Evolutionary conservation across 2,113 vertebrate genomes (phyloP).

Genomic region (Planiliza haematocheilus): DNA sequence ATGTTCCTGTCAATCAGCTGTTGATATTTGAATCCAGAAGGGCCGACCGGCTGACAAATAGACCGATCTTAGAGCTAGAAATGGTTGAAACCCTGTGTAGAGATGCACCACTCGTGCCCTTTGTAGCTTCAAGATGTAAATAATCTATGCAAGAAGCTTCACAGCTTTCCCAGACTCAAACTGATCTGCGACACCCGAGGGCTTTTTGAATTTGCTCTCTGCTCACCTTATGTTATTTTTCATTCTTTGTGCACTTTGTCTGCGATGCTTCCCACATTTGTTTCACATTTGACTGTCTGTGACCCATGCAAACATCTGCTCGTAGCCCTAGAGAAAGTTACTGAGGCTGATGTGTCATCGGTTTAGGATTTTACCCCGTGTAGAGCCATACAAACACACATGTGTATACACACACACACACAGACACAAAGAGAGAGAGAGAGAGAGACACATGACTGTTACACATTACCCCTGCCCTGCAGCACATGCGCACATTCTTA

Average conservation of each 20-base stretch:
- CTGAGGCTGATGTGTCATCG: conserved; percentile 49
- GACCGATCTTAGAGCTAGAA: not conserved
- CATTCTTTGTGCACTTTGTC: not conserved
- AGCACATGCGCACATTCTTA: conserved; percentile 14
- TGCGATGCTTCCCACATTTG: conserved; percentile 72
- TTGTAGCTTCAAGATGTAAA: conserved; percentile 27
- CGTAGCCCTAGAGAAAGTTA: conserved; percentile 84
- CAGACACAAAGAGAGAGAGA: no score
- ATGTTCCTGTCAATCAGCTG: not conserved
- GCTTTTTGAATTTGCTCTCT: not conserved
- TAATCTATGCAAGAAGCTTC: conserved; percentile 11
- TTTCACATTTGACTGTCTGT: conserved; percentile 90
- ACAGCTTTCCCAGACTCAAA: conserved; percentile 6
- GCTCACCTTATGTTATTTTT: conserved; percentile 7
- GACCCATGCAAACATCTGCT: conserved; percentile 88
- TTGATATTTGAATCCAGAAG: not conserved
- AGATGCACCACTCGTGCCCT: not conserved
- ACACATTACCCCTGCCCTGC: conserved; percentile 38
- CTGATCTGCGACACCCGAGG: not conserved
- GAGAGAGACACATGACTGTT: conserved; percentile 28
- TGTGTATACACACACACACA: conserved; percentile 20
- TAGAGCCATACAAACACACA: conserved; percentile 30
- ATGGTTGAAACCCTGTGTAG: not conserved
- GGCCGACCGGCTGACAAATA: not conserved
- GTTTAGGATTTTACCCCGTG: conserved; percentile 14